Percentiles rank a stretch among this genome's conserved stretches.
Evolutionary conservation across 2,797 vertebrate species (phyloP).

Genomic region (Acropternis orthonyx): DNA sequence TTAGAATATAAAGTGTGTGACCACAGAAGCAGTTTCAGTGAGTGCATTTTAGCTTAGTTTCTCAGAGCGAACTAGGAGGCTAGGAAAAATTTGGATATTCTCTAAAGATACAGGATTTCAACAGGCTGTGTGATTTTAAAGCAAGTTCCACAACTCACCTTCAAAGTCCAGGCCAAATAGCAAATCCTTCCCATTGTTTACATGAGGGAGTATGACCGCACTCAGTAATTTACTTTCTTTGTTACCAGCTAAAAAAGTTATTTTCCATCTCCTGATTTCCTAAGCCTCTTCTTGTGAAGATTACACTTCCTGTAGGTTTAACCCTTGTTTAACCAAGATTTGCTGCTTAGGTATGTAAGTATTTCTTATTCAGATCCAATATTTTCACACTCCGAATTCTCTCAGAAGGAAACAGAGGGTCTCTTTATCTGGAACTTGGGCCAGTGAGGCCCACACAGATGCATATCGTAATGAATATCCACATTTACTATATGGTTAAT

Average conservation of each 20-base stretch:
- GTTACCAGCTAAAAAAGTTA: accelerated
- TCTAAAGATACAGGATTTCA: accelerated
- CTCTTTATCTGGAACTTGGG: neutral
- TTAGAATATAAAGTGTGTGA: neutral
- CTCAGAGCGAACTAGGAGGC: neutral
- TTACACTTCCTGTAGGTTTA: neutral
- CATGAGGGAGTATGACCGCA: neutral
- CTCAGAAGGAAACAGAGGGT: neutral
- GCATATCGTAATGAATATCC: neutral
- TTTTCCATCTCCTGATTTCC: neutral
- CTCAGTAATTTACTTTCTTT: neutral
- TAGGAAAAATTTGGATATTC: neutral
- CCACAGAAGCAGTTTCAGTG: neutral
- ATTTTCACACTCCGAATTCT: neutral
- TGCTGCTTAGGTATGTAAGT: neutral
- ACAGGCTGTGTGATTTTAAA: neutral
- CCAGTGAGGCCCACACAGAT: neutral
- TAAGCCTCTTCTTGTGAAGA: neutral
- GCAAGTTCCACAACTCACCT: neutral
- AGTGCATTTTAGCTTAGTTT: neutral
- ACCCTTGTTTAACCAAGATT: neutral
- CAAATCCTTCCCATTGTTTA: neutral
- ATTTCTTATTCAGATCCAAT: neutral
- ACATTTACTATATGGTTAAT: neutral
- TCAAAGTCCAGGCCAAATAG: neutral